These are phyloP conservation scores for Calyptommatus sinebrachiatus DNA, from an alignment of 2,113 vertebrate genomes.

Conservation along the genomic window DNA sequence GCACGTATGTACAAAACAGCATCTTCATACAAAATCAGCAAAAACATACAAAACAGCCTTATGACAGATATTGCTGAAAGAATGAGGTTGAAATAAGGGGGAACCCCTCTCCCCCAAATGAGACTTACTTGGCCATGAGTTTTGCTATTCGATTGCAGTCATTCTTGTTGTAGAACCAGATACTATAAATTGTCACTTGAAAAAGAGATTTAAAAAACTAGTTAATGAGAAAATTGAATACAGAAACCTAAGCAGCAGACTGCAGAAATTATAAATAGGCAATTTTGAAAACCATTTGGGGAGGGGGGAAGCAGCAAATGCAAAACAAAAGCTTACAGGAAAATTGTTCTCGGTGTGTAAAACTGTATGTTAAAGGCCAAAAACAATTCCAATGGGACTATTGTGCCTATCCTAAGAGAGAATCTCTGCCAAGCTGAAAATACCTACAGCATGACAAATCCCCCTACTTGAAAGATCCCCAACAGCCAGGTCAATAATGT, in stretches of 20 bases:
- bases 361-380: neutral
- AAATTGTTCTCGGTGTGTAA: neutral
- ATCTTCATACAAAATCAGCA: too few relatives aligned
- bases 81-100: too few relatives aligned
- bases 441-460: too few relatives aligned
- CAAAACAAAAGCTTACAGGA: neutral
- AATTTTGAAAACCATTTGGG: neutral
- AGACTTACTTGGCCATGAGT: conserved; percentile 95
- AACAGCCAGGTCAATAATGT: too few relatives aligned
- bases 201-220: conserved; percentile 53
- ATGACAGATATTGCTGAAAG: too few relatives aligned
- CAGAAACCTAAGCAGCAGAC: neutral
- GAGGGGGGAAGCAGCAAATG: neutral
- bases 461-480: too few relatives aligned
- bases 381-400: neutral
- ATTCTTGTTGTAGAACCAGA: conserved; percentile 98
- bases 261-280: neutral
- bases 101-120: neutral
- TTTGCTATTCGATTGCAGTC: conserved; percentile 97
- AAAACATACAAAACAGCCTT: too few relatives aligned
- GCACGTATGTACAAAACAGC: too few relatives aligned
- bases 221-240: conserved; percentile 6
- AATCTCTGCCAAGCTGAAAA: too few relatives aligned
- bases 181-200: conserved; percentile 97
- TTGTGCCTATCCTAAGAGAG: too few relatives aligned